A percentile compares a stretch with the other conserved stretches of the same genome.
These are phyloP conservation scores for Caradrina kadenii DNA, from an alignment of 2,888 invertebrate genomes.

Conservation along the genomic window DNA sequence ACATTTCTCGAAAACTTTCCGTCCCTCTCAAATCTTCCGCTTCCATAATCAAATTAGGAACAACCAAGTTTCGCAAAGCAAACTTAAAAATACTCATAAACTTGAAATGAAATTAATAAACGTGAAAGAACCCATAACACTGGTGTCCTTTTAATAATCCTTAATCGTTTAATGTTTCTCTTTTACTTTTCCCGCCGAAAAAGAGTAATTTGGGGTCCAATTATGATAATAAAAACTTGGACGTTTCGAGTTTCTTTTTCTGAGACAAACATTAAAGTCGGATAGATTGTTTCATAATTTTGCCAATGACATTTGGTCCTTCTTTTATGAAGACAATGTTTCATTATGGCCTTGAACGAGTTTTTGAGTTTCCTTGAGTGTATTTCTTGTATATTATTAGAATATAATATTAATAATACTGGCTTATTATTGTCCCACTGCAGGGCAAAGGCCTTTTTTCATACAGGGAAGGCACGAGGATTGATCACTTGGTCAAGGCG, in stretches of 20 bases:
- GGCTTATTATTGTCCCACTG: too few relatives aligned
- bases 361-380: constrained; percentile 9
- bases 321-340: constrained; percentile 30
- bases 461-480: too few relatives aligned
- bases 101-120: constrained; percentile 54
- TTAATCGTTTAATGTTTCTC: constrained; percentile 40
- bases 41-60: constrained; percentile 34
- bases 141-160: constrained; percentile 46
- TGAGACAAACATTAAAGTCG: constrained; percentile 29
- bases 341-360: constrained; percentile 17
- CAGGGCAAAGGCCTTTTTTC: too few relatives aligned
- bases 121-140: constrained; percentile 29
- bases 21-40: constrained; percentile 12
- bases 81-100: constrained; percentile 42
- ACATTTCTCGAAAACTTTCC: constrained; percentile 26
- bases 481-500: too few relatives aligned
- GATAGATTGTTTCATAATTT: constrained; percentile 50
- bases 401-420: not conserved
- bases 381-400: constrained; percentile 3
- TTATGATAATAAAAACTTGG: constrained; percentile 52
- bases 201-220: constrained; percentile 42
- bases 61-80: constrained; percentile 18
- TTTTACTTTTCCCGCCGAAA: constrained; percentile 18
- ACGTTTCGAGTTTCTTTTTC: constrained; percentile 41
- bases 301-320: constrained; percentile 29